Base-by-base conservation (phyloP, 1,140 invertebrate genomes). In the Galleria mellonella region DNA sequence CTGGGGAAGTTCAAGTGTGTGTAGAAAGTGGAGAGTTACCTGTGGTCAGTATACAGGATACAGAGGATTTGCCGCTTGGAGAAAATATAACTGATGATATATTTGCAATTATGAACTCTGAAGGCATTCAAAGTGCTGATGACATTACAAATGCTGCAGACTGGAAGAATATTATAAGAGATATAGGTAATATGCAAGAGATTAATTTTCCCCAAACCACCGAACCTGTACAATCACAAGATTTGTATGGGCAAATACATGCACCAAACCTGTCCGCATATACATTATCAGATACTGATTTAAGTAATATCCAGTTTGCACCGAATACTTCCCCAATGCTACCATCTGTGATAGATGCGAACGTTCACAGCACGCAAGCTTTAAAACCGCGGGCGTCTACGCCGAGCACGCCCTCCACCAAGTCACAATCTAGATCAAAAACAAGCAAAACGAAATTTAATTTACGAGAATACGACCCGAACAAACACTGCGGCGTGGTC, bases 401-500 rank as follows among this genome's bases (percentile, higher is more conserved):
- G 17, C 58, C 66, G n/a, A 64, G 17, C 59, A 81, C 70, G 17
- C 70, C 69, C 1, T 53, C 66, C 9, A 72, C 52, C 37, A 83
- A 53, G 47, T 62, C 44, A 71, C 55, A 81, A 15, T 79, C 87
- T 13, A 83, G 88, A 27, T 73, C 87, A 12, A 90, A 89, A 66
- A 75, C 86, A 12, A 83, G 87, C 37, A 90, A 90, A 65, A 73
- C 88, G 13, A 89, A 89, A 42, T 88, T 92, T 43, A 89, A 91
- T 46, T 87, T 91, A 41, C 87, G 93, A 42, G 92, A 94, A 62
- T 96, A 94, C 78, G 92, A 95, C 73, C 90, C 94, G 3, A 91
- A 95, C 59, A 90, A 92, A 40, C 94, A 96, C 63, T 96, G 94
- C 76, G 94, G 94, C 1, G 94, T 94, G 1, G 86, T 88, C 57